Conservation (phyloP, 2,113 vertebrate genomes). For the Brienomyrus brachyistius region DNA sequence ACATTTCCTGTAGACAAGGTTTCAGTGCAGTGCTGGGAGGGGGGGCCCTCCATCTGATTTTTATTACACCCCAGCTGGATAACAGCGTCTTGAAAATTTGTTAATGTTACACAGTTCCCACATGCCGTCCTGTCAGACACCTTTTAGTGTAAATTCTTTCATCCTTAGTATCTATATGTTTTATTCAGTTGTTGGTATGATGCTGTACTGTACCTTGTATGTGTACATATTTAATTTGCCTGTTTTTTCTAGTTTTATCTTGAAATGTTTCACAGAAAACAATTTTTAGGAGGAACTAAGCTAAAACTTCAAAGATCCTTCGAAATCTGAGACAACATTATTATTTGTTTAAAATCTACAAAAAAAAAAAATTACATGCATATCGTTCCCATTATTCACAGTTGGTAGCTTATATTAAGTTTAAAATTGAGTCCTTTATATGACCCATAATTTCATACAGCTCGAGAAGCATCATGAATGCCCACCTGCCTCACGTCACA, state of each 20-base stretch:
- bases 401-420: not conserved
- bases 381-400: not conserved
- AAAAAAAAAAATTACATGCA: not conserved
- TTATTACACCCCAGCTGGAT: not conserved
- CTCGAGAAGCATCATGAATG: not conserved
- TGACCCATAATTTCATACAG: not conserved
- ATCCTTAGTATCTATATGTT: not conserved
- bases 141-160: not conserved
- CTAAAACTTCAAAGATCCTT: not conserved
- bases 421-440: not conserved
- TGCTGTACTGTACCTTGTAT: not conserved
- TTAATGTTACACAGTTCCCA: not conserved
- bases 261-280: not conserved
- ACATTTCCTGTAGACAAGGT: not conserved
- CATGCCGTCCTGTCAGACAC: not conserved
- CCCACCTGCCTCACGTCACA: not conserved
- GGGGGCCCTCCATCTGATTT: not conserved
- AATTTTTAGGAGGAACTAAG: not conserved
- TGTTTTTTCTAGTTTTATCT: not conserved
- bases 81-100: not conserved
- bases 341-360: not conserved
- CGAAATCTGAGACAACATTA: not conserved
- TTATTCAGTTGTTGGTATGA: not conserved
- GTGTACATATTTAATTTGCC: not conserved
- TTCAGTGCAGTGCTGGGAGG: not conserved